These are phyloP conservation scores for Coptodon bakossiorum DNA, from an alignment of 2,113 vertebrate genomes.

Conservation along the genomic window DNA sequence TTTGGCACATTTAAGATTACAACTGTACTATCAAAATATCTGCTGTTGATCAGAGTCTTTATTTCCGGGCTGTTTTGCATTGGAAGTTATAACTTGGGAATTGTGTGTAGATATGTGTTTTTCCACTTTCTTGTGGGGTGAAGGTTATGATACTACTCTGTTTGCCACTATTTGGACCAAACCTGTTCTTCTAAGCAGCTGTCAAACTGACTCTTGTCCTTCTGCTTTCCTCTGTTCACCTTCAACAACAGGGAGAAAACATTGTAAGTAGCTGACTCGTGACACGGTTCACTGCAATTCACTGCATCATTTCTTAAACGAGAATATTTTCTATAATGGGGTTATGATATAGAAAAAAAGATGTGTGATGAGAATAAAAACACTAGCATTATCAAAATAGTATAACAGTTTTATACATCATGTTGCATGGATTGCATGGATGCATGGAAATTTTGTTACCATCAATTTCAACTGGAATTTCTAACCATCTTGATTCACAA, in stretches of 20 bases:
- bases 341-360: not conserved
- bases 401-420: not conserved
- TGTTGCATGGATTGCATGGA: not conserved
- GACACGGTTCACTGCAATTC: not conserved
- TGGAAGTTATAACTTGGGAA: not conserved
- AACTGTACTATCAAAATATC: not conserved
- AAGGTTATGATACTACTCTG: not conserved
- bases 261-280: slow-evolving; percentile 56
- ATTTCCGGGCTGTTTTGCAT: not conserved
- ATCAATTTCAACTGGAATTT: not conserved
- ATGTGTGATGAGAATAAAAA: not conserved
- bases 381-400: not conserved
- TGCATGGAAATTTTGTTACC: not conserved
- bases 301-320: not conserved
- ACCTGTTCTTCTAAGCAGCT: not conserved
- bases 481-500: not conserved
- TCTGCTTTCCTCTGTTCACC: slow-evolving; percentile 29
- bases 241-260: slow-evolving; percentile 48
- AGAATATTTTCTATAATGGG: not conserved
- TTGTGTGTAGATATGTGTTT: not conserved
- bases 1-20: not conserved
- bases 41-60: not conserved
- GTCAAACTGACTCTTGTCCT: slow-evolving; percentile 19
- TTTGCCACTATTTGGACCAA: not conserved
- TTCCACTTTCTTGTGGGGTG: not conserved